Evolutionary conservation across 1,140 invertebrate genomes (phyloP), one percentile per base, ranked within the genome.

Genomic region (Carcinoscorpius rotundicauda): DNA sequence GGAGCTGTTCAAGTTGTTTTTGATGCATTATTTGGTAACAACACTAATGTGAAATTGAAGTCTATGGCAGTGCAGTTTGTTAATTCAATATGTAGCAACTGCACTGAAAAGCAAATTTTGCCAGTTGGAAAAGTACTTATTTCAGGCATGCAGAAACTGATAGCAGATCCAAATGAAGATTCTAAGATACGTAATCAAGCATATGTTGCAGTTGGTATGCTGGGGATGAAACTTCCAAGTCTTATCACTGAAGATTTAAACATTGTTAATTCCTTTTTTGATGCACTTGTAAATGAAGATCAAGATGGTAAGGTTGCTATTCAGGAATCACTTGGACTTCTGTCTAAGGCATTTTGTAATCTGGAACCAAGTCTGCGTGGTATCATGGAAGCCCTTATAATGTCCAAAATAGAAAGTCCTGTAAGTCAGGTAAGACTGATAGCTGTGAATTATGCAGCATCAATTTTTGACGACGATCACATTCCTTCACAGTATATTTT

Each of bases 11-110:
- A 89, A 84, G 84, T 91, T 29, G 84, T 93, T 66, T 94, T 93
- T 79, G 89, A 93, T 71, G 87, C 89, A 55, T 77, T 95, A 5
- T 93, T 88, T 79, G 90, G 89, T 60, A 82, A 79, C 8, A 87
- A 89, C 72, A 89, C 89, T 2, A 91, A 92, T 78, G 79, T 84
- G 3, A 87, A 89, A 69, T 81, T 94, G 57, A 89, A 91, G 71
- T 83, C 82, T 49, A 78, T 89, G 72, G 87, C 89, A 50, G 78
- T 95, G 3, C 86, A 89, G 75, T 92, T 92, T 79, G 83, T 88
- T 58, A 81, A 86, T 62, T 87, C 90, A 72, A 83, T 94, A 73
- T 70, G 69, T 78, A 80, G 52, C 71, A 87, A 85, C 71, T 85
- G 84, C 60, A 79, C 82, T 56, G 77, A 77, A 11, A 76, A 75